phyloP scores from a whole-genome alignment of 2,797 vertebrate genomes.

The Pygocentrus nattereri region DNA sequence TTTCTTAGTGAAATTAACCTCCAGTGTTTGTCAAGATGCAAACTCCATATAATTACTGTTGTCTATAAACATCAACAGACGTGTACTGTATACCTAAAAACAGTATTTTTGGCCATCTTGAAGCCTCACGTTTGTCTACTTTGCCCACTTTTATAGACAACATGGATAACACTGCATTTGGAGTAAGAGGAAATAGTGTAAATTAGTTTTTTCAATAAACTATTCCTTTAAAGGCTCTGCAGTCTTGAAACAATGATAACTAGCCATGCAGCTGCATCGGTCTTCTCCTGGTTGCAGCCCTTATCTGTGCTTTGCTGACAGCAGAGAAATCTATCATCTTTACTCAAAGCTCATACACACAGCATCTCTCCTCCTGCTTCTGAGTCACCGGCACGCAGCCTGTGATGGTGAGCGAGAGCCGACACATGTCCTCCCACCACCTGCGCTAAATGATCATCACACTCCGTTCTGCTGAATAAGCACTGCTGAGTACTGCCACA shows the following conservation, averaged over 20 bases:
- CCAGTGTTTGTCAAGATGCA: too few relatives aligned
- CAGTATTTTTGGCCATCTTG: too few relatives aligned
- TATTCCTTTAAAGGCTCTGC: not conserved
- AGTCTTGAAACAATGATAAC: not conserved
- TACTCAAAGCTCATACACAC: slow-evolving; percentile 4
- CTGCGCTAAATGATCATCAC: not conserved
- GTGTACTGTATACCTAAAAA: too few relatives aligned
- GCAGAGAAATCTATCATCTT: slow-evolving; percentile 41
- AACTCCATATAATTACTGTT: too few relatives aligned
- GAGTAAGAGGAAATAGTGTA: too few relatives aligned
- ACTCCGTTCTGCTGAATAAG: slow-evolving; percentile 8
- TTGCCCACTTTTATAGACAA: too few relatives aligned
- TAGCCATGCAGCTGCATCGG: not conserved
- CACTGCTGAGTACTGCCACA: not conserved
- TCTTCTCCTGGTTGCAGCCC: not conserved
- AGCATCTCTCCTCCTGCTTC: not conserved
- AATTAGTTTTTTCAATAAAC: not conserved
- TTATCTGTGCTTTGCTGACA: slow-evolving; percentile 45
- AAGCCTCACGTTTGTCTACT: too few relatives aligned
- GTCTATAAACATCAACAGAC: too few relatives aligned
- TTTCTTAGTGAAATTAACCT: too few relatives aligned
- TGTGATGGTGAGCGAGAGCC: not conserved
- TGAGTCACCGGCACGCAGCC: not conserved
- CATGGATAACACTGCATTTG: too few relatives aligned
- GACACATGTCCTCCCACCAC: not conserved